Evolutionary conservation across 1,140 invertebrate genomes (phyloP).

Genomic region (Hermetia illucens): DNA sequence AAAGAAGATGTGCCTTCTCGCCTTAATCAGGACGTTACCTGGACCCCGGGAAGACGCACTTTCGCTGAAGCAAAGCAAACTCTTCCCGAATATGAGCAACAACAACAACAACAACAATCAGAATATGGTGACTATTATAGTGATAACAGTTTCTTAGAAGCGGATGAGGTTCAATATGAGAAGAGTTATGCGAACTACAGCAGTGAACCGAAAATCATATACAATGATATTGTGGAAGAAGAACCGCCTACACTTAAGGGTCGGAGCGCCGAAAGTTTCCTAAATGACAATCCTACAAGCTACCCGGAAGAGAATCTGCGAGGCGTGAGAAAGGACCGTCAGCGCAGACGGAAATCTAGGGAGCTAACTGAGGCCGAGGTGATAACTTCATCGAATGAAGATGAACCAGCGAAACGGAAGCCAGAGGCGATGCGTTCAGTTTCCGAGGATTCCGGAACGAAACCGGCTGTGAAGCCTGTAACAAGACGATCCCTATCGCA

Average conservation of each 20-base stretch:
- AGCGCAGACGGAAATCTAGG: constrained; percentile 1
- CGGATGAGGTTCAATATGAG: constrained; percentile 27
- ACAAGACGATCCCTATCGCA: constrained; percentile 27
- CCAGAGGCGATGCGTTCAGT: constrained; percentile 30
- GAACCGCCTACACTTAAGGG: constrained; percentile 11
- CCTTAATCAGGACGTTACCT: neutral
- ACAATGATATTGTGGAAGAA: constrained; percentile 15
- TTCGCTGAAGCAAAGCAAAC: constrained; percentile 29
- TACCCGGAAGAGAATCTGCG: constrained; percentile 8
- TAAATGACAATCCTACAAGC: constrained; percentile 8
- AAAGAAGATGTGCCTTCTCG: constrained; percentile 15
- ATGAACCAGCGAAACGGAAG: constrained; percentile 14
- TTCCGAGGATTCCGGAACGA: constrained; percentile 27
- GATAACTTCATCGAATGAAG: neutral
- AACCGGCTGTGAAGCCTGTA: constrained; percentile 21
- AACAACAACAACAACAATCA: constrained; percentile 11
- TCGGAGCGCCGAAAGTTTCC: constrained; percentile 18
- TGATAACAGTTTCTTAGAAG: constrained; percentile 26
- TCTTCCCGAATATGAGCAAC: constrained; percentile 20
- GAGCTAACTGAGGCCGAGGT: constrained; percentile 2
- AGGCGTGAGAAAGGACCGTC: constrained; percentile 1
- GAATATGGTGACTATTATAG: constrained; percentile 28
- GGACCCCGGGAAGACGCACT: constrained; percentile 11
- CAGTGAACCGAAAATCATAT: constrained; percentile 29
- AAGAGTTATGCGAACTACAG: constrained; percentile 21